Percentiles rank a stretch among this genome's conserved stretches.
phyloP scores from a whole-genome alignment of 2,113 vertebrate species.

The Holacanthus passer region DNA sequence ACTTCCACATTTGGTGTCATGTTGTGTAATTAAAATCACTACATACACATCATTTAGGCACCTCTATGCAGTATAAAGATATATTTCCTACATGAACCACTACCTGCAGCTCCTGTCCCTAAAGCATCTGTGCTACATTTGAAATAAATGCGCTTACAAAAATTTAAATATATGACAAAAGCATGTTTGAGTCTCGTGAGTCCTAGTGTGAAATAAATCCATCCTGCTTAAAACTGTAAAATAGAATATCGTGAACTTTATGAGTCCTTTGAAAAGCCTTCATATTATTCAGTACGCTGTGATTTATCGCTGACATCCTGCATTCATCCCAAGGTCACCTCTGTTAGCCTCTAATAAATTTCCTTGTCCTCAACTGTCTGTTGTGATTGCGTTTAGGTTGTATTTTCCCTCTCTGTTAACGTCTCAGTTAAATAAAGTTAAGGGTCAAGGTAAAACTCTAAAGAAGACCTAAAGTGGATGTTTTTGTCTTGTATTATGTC shows the following conservation, averaged over 20 bases:
- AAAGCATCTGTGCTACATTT: background rate
- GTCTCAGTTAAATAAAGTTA: slow-evolving; percentile 35
- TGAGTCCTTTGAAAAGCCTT: slow-evolving; percentile 44
- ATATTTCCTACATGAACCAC: background rate
- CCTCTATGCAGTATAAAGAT: background rate
- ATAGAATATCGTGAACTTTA: slow-evolving; percentile 4
- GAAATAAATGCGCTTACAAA: background rate
- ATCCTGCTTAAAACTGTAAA: background rate
- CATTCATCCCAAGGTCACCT: slow-evolving; percentile 58
- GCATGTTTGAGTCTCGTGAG: background rate
- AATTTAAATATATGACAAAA: background rate
- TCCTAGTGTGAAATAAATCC: slow-evolving; percentile 11
- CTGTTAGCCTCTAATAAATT: slow-evolving; percentile 9
- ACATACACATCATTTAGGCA: background rate
- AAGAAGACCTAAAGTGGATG: background rate
- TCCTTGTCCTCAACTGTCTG: slow-evolving; percentile 34
- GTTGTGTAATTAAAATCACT: background rate
- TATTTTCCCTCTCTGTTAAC: slow-evolving; percentile 36
- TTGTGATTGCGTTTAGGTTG: slow-evolving; percentile 37
- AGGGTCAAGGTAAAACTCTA: slow-evolving; percentile 19
- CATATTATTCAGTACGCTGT: slow-evolving; percentile 39
- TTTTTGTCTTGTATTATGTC: slow-evolving; percentile 27
- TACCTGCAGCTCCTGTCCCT: background rate
- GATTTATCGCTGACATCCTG: slow-evolving; percentile 52
- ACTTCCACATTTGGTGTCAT: background rate